These are phyloP conservation scores for Scolopax bukidnonensis DNA, from an alignment of 2,797 vertebrate genomes.

Conservation along the genomic window DNA sequence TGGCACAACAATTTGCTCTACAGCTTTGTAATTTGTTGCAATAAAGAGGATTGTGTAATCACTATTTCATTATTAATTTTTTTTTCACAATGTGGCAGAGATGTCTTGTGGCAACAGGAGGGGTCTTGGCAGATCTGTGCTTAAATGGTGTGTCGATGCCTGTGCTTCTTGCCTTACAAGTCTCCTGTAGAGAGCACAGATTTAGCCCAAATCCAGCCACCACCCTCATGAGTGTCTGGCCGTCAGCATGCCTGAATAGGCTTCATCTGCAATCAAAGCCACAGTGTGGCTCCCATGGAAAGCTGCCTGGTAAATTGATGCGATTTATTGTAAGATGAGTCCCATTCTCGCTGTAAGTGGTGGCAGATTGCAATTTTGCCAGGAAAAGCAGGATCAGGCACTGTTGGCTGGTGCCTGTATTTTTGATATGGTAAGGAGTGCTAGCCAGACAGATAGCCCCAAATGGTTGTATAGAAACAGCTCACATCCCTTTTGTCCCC, in stretches of 20 bases:
- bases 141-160: not conserved
- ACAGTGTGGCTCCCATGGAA: constrained; percentile 6
- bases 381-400: not conserved
- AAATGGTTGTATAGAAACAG: not conserved
- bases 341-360: fast-evolving
- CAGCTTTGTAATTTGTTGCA: not conserved
- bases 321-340: not conserved
- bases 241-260: not conserved
- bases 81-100: not conserved
- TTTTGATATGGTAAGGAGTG: not conserved
- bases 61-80: not conserved
- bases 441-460: not conserved
- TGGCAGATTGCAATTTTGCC: not conserved
- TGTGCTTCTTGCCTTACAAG: not conserved
- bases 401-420: not conserved
- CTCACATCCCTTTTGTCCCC: fast-evolving
- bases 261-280: constrained; percentile 42
- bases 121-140: not conserved
- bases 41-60: not conserved
- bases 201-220: not conserved
- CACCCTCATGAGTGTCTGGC: not conserved
- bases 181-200: not conserved
- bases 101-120: not conserved
- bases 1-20: not conserved
- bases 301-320: not conserved